phyloP scores from a whole-genome alignment of 2,113 vertebrate species.

The Nerophis ophidion region DNA sequence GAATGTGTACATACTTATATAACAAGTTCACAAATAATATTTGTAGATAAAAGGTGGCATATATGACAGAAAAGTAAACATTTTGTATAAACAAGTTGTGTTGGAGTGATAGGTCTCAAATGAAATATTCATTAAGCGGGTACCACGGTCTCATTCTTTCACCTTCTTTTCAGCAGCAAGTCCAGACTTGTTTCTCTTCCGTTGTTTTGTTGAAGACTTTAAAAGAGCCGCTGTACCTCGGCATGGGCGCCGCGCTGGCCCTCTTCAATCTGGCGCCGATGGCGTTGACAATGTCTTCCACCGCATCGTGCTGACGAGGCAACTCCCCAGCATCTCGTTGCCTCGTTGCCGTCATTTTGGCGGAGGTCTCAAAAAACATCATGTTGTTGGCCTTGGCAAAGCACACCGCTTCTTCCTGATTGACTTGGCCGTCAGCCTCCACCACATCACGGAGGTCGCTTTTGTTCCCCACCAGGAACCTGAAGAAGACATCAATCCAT shows the following conservation, averaged over 20 bases:
- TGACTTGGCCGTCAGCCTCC: constrained; percentile 70
- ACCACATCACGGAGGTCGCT: constrained; percentile 73
- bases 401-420: constrained; percentile 80
- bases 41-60: too few relatives aligned
- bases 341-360: constrained; percentile 74
- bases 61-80: too few relatives aligned
- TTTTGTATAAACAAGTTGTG: constrained; percentile 12
- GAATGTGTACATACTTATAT: too few relatives aligned
- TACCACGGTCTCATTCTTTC: not conserved
- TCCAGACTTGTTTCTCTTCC: constrained; percentile 64
- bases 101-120: too few relatives aligned
- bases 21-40: too few relatives aligned
- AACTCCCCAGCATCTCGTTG: constrained; percentile 7
- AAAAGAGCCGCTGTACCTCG: constrained; percentile 63
- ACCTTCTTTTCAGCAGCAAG: constrained; percentile 77
- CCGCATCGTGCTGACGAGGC: constrained; percentile 69
- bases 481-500: constrained; percentile 30
- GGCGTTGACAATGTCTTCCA: constrained; percentile 87
- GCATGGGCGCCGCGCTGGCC: constrained; percentile 35
- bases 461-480: constrained; percentile 93
- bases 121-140: not conserved
- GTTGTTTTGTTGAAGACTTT: constrained; percentile 56
- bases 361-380: constrained; percentile 90
- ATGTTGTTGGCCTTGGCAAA: constrained; percentile 86
- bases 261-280: constrained; percentile 85